Evolutionary conservation across 1,140 invertebrate genomes (phyloP).

Genomic region (Drosophila sproati): DNA sequence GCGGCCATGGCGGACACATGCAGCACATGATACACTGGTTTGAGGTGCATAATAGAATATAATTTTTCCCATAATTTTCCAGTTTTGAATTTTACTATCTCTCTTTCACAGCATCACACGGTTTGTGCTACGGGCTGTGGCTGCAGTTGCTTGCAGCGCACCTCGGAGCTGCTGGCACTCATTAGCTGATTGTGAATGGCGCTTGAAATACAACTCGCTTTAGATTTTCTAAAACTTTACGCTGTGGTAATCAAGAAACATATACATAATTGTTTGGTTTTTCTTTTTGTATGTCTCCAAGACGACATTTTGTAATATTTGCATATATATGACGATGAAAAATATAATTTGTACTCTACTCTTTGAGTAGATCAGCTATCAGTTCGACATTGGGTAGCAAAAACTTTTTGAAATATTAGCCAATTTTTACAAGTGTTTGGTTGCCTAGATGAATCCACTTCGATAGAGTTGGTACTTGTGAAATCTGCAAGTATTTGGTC

Average conservation of each 20-base stretch:
- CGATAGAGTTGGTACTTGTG: too few relatives aligned
- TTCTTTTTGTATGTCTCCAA: constrained; percentile 54
- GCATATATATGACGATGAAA: constrained; percentile 27
- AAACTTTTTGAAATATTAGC: too few relatives aligned
- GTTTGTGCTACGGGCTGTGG: constrained; percentile 92
- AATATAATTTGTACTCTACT: constrained; percentile 39
- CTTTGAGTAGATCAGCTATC: not conserved
- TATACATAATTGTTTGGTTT: constrained; percentile 33
- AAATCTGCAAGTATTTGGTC: too few relatives aligned
- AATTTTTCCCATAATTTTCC: too few relatives aligned
- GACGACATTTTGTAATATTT: constrained; percentile 49
- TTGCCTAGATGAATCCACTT: too few relatives aligned
- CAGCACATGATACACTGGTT: constrained; percentile 93
- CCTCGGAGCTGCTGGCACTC: constrained; percentile 57
- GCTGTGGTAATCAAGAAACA: constrained; percentile 30
- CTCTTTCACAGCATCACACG: constrained; percentile 83
- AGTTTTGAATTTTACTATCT: not conserved
- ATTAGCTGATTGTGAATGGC: constrained; percentile 52
- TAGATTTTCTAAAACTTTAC: constrained; percentile 2
- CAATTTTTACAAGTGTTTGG: too few relatives aligned
- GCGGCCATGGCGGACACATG: constrained; percentile 96
- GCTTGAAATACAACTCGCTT: not conserved
- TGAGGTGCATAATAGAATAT: constrained; percentile 86
- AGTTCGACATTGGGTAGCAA: too few relatives aligned
- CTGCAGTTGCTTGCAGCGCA: constrained; percentile 92